A percentile compares a stretch with the other conserved stretches of the same genome.
phyloP scores from a whole-genome alignment of 2,888 invertebrate genomes.

The Drosophila recens region DNA sequence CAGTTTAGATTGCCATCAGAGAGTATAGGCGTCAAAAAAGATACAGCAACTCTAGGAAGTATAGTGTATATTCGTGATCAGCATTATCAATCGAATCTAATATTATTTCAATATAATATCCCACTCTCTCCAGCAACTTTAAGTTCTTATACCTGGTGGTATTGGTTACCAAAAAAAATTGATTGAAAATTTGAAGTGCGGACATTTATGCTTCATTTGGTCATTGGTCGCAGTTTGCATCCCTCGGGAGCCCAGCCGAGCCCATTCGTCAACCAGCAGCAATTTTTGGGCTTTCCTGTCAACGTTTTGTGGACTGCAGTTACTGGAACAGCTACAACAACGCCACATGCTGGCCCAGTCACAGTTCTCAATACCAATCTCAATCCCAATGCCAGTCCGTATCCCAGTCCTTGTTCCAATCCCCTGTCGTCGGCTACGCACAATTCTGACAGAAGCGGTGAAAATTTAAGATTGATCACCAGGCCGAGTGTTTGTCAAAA shows the following conservation, averaged over 20 bases:
- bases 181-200: conserved; percentile 57
- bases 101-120: neutral
- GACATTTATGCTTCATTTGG: conserved; percentile 69
- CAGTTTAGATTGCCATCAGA: neutral
- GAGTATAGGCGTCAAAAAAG: neutral
- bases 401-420: conserved; percentile 28
- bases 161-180: conserved; percentile 11
- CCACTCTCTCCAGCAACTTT: neutral
- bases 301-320: conserved; percentile 56
- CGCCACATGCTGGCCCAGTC: conserved; percentile 56
- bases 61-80: neutral
- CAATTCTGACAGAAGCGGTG: conserved; percentile 85
- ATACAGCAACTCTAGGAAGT: neutral
- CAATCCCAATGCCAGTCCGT: conserved; percentile 8
- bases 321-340: conserved; percentile 39
- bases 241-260: conserved; percentile 49
- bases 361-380: conserved; percentile 22
- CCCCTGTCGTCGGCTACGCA: conserved; percentile 75
- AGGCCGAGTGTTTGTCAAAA: conserved; percentile 73
- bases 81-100: neutral
- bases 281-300: conserved; percentile 58
- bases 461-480: conserved; percentile 86
- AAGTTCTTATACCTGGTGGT: neutral
- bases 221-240: conserved; percentile 54
- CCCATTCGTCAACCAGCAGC: conserved; percentile 77